These are phyloP conservation scores for Lagodon rhomboides DNA, from an alignment of 2,797 vertebrate species.

Conservation along the genomic window DNA sequence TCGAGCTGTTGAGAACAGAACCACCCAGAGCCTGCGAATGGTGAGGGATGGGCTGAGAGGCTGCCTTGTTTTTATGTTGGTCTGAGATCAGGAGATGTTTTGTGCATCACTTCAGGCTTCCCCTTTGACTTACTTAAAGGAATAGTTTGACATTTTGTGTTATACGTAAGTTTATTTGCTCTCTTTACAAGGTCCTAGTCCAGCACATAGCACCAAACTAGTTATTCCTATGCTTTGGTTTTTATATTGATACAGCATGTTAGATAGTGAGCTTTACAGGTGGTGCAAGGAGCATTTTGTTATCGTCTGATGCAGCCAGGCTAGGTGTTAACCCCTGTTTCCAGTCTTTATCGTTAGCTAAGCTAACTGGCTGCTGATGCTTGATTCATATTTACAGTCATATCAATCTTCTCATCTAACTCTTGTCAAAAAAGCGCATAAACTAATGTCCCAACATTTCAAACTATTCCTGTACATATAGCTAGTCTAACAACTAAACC, in stretches of 20 bases:
- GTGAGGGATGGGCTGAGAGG: conserved; percentile 80
- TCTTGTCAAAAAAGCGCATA: not conserved
- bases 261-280: not conserved
- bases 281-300: not conserved
- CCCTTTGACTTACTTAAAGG: not conserved
- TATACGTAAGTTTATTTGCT: too few species aligned
- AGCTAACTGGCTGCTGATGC: not conserved
- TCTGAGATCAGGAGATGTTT: not conserved
- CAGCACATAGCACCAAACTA: not conserved
- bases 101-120: not conserved
- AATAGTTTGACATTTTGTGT: not conserved
- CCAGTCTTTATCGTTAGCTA: not conserved
- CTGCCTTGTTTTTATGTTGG: not conserved
- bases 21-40: conserved; percentile 98
- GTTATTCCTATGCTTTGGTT: not conserved
- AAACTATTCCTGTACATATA: not conserved
- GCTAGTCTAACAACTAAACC: too few species aligned
- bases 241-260: not conserved
- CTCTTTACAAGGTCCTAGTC: too few species aligned
- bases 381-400: not conserved
- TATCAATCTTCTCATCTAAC: not conserved
- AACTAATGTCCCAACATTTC: not conserved
- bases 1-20: conserved; percentile 96
- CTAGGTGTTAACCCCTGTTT: not conserved
- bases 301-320: not conserved